Evolutionary conservation across 2,888 invertebrate genomes (phyloP), one percentile per base, ranked within the genome.

Genomic region (Drosophila falleni): DNA sequence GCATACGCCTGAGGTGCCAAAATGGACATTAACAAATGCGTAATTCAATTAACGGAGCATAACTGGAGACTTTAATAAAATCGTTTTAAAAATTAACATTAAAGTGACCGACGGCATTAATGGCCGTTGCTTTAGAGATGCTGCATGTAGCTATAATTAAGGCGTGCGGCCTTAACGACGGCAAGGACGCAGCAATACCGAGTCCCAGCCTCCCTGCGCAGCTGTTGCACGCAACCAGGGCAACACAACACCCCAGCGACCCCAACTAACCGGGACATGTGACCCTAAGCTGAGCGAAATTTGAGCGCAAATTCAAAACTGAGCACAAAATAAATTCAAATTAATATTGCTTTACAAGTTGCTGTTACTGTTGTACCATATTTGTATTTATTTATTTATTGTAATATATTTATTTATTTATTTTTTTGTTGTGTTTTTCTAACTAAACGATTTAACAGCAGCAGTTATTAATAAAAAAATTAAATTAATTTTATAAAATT

Each of bases 151-250:
- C 33, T 9, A 41, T 54, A 87, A 72, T 84, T 85, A 87, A 44
- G 62, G 41, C 42, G 46, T 29, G 56, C 37, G 50, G 35, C 35
- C 35, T 35, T 35, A 35, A 13, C 11, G 35, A 35, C 35, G 5
- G 44, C 60, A 63, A 50, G 50, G 59, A 50, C 62, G 29, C 46
- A 19, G 19, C 19, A 2, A 19, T 23, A 23, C 23, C 42, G 41
- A 63, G 68, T 49, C 60, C 16, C 35, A 50, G 51, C 37, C 16
- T 55, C 33, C 66, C 46, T 70, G 79, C 85, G 89, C 83, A 83
- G 89, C 86, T 83, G 83, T 89, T 83, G 89, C 83, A 87, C 68
- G 53, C 54, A 53, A 39, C 16, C 46, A n/a, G 50, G 26, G 37
- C 37, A 13, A 33, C 55, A 46, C 16, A 13, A 49, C 13, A 49